Conservation (phyloP, 1,140 invertebrate species). For the Philaenus spumarius region DNA sequence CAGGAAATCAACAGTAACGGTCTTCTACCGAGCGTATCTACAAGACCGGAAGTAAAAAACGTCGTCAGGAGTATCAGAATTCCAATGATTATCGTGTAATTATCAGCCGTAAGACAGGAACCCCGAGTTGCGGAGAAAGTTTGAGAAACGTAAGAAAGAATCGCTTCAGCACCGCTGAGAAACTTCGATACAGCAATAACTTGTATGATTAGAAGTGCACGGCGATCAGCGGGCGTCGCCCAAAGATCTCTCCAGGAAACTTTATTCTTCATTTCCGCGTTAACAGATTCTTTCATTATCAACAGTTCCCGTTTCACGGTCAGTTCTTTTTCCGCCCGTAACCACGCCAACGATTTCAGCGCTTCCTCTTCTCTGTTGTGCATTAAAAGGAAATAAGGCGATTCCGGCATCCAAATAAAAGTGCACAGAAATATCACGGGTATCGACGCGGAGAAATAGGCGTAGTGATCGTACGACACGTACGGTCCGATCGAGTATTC, state of each 20-base stretch:
- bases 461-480: conserved; percentile 57
- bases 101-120: conserved; percentile 20
- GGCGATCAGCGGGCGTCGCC: conserved; percentile 18
- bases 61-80: conserved; percentile 39
- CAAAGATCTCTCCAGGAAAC: conserved; percentile 22
- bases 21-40: conserved; percentile 44
- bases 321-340: conserved; percentile 44
- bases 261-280: conserved; percentile 20
- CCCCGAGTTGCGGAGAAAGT: conserved; percentile 18
- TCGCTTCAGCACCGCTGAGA: conserved; percentile 27
- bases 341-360: conserved; percentile 51
- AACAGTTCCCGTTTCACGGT: conserved; percentile 22
- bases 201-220: conserved; percentile 27
- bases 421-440: conserved; percentile 55
- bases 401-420: conserved; percentile 73
- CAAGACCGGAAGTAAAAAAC: conserved; percentile 38
- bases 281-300: conserved; percentile 21
- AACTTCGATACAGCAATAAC: conserved; percentile 25
- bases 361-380: conserved; percentile 56
- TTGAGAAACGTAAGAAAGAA: conserved; percentile 26
- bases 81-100: conserved; percentile 29
- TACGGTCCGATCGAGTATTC: conserved; percentile 69
- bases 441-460: conserved; percentile 53
- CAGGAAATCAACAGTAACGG: conserved; percentile 47
- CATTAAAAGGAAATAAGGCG: conserved; percentile 62